Evolutionary conservation across 2,888 invertebrate genomes (phyloP).

Genomic region (Spodoptera exigua): DNA sequence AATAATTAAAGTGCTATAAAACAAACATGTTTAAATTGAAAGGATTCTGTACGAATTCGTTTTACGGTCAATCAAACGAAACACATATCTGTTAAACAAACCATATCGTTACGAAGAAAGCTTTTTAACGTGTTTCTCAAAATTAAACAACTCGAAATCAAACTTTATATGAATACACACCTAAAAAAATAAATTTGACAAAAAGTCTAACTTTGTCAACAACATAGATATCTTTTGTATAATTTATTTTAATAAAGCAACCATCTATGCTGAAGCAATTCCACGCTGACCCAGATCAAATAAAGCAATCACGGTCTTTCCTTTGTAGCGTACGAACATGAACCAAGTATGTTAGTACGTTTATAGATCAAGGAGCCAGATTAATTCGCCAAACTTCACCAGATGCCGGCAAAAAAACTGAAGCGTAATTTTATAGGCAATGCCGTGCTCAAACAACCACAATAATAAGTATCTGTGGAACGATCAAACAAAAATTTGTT

Average conservation of each 20-base stretch:
- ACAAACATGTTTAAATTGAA: slow-evolving; percentile 32
- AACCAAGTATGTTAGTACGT: slow-evolving; percentile 31
- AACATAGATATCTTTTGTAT: slow-evolving; percentile 9
- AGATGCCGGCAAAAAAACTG: slow-evolving; percentile 43
- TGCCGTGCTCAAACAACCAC: slow-evolving; percentile 53
- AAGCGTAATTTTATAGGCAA: slow-evolving; percentile 57
- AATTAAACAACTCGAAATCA: neutral
- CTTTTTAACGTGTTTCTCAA: slow-evolving; percentile 9
- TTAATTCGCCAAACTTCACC: slow-evolving; percentile 50
- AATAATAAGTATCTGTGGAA: slow-evolving; percentile 62
- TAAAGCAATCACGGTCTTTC: slow-evolving; percentile 51
- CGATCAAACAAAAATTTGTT: slow-evolving; percentile 69
- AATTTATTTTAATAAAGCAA: slow-evolving; percentile 40
- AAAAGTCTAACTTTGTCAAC: slow-evolving; percentile 5
- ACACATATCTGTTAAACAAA: slow-evolving; percentile 2
- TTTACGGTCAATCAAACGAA: slow-evolving; percentile 38
- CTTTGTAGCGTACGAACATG: slow-evolving; percentile 38
- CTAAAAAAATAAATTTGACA: neutral
- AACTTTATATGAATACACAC: neutral
- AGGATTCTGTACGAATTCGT: slow-evolving; percentile 14
- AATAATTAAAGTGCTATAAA: slow-evolving; percentile 53
- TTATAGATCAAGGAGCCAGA: slow-evolving; percentile 66
- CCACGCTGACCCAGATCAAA: slow-evolving; percentile 55
- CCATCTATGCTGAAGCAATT: slow-evolving; percentile 31
- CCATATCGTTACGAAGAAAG: slow-evolving; percentile 5